Evolutionary conservation across 2,797 vertebrate genomes (phyloP), one percentile per base, ranked within the genome.

Genomic region (Rhinophrynus dorsalis): DNA sequence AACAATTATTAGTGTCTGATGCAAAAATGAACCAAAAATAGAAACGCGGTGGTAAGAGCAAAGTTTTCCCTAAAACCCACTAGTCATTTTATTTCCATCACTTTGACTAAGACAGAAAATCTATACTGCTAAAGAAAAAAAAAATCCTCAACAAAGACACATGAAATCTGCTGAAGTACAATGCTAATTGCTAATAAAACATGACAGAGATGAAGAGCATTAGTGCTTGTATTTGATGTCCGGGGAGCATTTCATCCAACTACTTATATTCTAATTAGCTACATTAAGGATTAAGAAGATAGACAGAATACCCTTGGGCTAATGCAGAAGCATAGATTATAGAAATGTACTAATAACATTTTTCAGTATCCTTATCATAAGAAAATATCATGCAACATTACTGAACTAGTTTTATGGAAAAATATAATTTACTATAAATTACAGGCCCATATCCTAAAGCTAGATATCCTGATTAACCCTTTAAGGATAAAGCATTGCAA

Each of bases 261-360:
- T 65, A 51, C 54, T 72, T 72, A 65, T 65, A 62, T 72, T 72
- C 61, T 57, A 72, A 72, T 72, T 72, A 72, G 61, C 68, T 57
- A 42, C 60, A 64, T 72, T 72, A 72, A 72, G 69, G 69, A 65
- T 65, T 72, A 72, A 42, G 27, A 65, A 47, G 30, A 58, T 29
- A 65, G 69, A 44, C 40, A 64, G 23, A 65, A 65, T 32, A 58
- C 61, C 61, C 33, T 15, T 42, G 35, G 51, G 69, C 44, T 58
- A 42, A 42, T 40, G 17, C 3, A 15, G 35, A 54, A 61, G 10
- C 27, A 55, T 11, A 35, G 15, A 48, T 56, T 50, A 42, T 29
- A 42, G 48, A 48, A 37, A 54, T 30, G 66, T 68, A 51, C 18
- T 68, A 40, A 50, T 24, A 40, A 59, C 51, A 51, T 30, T 37